Base-by-base conservation (phyloP, 2,888 invertebrate species). In the Macrophya alboannulata region DNA sequence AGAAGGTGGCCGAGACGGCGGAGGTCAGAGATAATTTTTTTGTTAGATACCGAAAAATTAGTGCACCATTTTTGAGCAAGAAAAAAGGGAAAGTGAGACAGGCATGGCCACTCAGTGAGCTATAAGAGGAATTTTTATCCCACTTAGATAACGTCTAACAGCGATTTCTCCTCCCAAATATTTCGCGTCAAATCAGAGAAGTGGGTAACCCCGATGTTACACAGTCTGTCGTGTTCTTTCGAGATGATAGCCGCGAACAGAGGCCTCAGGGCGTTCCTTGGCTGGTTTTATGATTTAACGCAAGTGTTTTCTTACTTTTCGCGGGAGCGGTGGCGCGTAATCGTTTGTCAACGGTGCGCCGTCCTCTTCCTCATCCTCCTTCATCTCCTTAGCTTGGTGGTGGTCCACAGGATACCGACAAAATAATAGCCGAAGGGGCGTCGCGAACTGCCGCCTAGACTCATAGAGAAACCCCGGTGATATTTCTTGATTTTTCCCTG, bases 271-370 rank as follows among this genome's bases (percentile, higher is more conserved):
- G 84, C 65, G 72, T 77, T 48, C 15, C 83, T 55, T 84, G 81
- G 55, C 81, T 51, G 17, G 48, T 59, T 89, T 89, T 91, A 91
- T 91, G 91, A 91, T 91, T 91, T 91, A 91, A 90, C 90, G 90
- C 88, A 89, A 90, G 90, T 91, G 89, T 91, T 91, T 91, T 91
- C 91, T 91, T 90, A 90, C 89, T 91, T 89, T 88, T 79, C 88
- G 87, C 87, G 87, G 90, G 89, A 90, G 68, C 83, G 17, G 45
- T 59, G 88, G 85, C 86, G 87, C 88, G 91, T 91, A 91, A 91
- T 91, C 91, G 91, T 91, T 91, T 91, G 91, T 91, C 91, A 91
- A 90, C 83, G 48, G 88, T 88, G 86, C 84, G 62, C 37, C n/a
- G 68, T 59, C 76, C 48, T 51, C 88, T 89, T 51, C 55, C n/a